These are phyloP conservation scores for Peromyscus aztecus DNA, from an alignment of 2,797 vertebrate species.

Conservation along the genomic window DNA sequence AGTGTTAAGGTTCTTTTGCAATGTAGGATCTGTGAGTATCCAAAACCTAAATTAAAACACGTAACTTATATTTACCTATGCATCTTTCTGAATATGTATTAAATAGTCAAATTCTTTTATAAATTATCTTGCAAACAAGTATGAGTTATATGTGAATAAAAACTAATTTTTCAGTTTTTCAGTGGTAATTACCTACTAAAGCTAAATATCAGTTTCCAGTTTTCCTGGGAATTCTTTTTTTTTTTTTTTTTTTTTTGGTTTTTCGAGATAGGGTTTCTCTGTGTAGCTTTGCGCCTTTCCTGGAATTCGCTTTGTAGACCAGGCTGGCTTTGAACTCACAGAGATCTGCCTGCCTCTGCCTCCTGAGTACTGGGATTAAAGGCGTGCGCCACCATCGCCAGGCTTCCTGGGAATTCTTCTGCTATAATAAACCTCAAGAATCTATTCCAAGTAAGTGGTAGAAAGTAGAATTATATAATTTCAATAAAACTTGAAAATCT, in stretches of 20 bases:
- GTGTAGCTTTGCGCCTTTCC: no score
- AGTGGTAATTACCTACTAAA: constrained; percentile 75
- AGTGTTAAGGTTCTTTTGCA: background rate
- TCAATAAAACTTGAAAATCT: constrained; percentile 44
- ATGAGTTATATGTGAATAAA: background rate
- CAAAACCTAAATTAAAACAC: background rate
- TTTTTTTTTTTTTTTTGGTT: no score
- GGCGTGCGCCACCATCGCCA: no score
- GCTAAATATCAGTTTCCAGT: constrained; percentile 40
- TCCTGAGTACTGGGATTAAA: no score
- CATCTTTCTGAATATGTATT: background rate
- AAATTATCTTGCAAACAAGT: background rate
- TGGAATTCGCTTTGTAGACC: no score
- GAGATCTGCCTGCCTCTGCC: no score
- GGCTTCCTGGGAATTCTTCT: background rate
- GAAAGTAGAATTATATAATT: constrained; percentile 46
- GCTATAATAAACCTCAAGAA: constrained; percentile 27
- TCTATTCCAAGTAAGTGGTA: constrained; percentile 54
- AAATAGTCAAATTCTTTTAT: background rate
- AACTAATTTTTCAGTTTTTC: background rate
- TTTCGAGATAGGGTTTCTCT: no score
- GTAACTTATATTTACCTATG: background rate
- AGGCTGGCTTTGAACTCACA: no score
- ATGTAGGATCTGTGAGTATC: background rate
- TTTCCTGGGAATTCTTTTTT: background rate